A percentile compares a stretch with the other conserved stretches of the same genome.
phyloP scores from a whole-genome alignment of 2,797 vertebrate species.

The Phalloptychus januarius region DNA sequence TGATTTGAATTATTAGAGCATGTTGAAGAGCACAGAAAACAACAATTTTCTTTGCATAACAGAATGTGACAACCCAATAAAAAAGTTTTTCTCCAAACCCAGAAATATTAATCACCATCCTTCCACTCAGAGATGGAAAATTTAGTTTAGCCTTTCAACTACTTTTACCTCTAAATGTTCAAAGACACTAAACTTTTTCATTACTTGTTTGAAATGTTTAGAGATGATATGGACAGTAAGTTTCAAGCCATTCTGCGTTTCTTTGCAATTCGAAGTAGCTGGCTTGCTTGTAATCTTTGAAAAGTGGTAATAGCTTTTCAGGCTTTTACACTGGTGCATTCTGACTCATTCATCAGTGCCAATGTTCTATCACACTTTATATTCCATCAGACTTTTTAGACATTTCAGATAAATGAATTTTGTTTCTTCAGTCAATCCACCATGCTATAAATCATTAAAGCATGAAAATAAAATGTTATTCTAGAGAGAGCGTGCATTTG shows the following conservation, averaged over 20 bases:
- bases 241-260: background rate
- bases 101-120: background rate
- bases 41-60: background rate
- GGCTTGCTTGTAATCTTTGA: background rate
- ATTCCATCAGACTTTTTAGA: background rate
- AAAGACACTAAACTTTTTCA: background rate
- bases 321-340: background rate
- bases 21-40: background rate
- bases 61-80: background rate
- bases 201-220: background rate
- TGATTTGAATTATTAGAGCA: background rate
- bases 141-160: background rate
- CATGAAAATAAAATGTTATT: background rate
- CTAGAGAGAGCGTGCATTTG: background rate
- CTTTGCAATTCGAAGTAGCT: background rate
- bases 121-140: background rate
- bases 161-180: background rate
- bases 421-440: background rate
- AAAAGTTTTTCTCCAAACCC: background rate
- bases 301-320: background rate
- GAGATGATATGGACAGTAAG: background rate
- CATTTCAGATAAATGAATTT: background rate
- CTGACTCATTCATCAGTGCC: constrained; percentile 1
- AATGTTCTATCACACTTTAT: background rate
- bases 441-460: background rate